These are phyloP conservation scores for Thera britannica DNA, from an alignment of 2,888 invertebrate genomes.

Conservation along the genomic window DNA sequence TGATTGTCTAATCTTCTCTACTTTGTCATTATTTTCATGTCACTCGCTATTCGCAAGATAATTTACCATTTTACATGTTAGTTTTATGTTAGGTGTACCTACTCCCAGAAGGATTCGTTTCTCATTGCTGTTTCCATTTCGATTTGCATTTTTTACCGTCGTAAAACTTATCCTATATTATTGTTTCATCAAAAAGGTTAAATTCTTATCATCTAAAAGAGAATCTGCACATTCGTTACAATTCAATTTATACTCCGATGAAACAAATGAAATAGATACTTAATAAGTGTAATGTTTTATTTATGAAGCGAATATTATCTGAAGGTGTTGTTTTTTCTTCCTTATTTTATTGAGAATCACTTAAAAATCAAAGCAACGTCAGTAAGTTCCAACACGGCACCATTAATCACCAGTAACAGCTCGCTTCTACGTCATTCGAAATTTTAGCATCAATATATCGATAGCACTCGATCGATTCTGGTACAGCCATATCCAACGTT, in stretches of 20 bases:
- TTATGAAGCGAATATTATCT: too few species aligned
- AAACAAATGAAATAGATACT: background rate
- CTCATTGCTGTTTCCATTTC: background rate
- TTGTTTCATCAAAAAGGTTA: background rate
- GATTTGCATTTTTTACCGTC: background rate
- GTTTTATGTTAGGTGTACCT: background rate
- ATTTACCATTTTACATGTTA: background rate
- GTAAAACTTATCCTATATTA: background rate
- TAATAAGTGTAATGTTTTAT: too few species aligned
- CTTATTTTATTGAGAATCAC: slow-evolving; percentile 7
- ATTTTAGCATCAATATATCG: slow-evolving; percentile 49
- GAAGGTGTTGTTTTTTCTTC: background rate
- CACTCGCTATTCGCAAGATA: background rate
- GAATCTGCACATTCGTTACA: background rate
- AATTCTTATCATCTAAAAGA: background rate
- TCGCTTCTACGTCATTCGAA: slow-evolving; percentile 38
- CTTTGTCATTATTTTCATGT: background rate
- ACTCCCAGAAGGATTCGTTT: background rate
- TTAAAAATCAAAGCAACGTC: slow-evolving; percentile 13
- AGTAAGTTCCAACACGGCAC: background rate
- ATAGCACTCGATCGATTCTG: slow-evolving; percentile 47
- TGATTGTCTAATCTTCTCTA: slow-evolving; percentile 29
- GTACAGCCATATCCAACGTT: slow-evolving; percentile 14
- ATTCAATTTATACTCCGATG: background rate
- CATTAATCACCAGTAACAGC: slow-evolving; percentile 24